Conservation (phyloP, 1,140 invertebrate species). For the Babylonia areolata region DNA sequence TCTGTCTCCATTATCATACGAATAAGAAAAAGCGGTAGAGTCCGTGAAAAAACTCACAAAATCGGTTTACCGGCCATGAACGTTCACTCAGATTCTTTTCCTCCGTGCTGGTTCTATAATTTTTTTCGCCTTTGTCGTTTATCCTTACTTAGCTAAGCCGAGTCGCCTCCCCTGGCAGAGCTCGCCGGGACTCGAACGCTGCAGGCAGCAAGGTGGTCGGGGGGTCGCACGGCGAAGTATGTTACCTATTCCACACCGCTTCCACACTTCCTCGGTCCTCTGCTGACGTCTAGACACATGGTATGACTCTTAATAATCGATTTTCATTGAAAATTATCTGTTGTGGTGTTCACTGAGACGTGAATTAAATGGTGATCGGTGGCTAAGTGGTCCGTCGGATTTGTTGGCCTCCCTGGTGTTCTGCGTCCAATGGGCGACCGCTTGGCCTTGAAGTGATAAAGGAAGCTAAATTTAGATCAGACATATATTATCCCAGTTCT, state of each 20-base stretch:
- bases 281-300: background rate
- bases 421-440: conserved; percentile 5
- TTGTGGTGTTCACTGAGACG: background rate
- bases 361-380: background rate
- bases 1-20: no score
- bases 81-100: no score
- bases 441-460: conserved; percentile 29
- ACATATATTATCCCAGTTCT: conserved; percentile 25
- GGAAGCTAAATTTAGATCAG: conserved; percentile 24
- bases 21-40: no score
- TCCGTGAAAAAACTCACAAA: no score
- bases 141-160: background rate
- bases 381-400: background rate
- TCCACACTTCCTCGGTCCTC: background rate
- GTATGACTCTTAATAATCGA: background rate
- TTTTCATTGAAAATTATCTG: background rate
- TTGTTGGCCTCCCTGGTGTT: background rate
- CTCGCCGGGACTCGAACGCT: conserved; percentile 40
- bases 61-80: no score
- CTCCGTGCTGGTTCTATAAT: no score
- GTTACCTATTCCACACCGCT: background rate
- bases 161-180: conserved; percentile 21
- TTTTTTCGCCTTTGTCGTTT: no score
- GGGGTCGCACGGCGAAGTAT: conserved; percentile 3
- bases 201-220: conserved; percentile 28